A percentile compares a stretch with the other conserved stretches of the same genome.
phyloP scores from a whole-genome alignment of 2,113 vertebrate genomes.

The Lasiurus cinereus region DNA sequence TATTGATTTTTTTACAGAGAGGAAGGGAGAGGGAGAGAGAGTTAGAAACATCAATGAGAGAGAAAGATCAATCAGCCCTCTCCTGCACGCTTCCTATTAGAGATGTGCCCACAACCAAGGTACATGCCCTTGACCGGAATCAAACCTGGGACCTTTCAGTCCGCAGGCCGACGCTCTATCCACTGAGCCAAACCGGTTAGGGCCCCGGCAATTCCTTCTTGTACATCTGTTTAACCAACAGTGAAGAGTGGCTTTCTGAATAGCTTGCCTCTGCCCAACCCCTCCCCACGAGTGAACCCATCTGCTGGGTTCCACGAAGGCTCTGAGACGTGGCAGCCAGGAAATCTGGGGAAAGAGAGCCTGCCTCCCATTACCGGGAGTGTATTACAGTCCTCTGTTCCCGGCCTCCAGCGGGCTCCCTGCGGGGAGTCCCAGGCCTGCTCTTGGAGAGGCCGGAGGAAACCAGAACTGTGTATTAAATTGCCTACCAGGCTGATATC shows the following conservation, averaged over 20 bases:
- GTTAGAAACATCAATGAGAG: too few species aligned
- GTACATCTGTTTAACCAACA: not conserved
- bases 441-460: slow-evolving; percentile 10
- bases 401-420: not conserved
- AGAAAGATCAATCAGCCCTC: too few species aligned
- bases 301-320: not conserved
- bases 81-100: too few species aligned
- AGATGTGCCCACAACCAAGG: too few species aligned
- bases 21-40: too few species aligned
- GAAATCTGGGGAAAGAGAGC: not conserved
- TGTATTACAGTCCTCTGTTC: not conserved
- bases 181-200: too few species aligned
- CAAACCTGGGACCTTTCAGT: too few species aligned
- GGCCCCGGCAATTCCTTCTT: not conserved
- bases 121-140: too few species aligned
- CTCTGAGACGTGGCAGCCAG: not conserved
- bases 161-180: too few species aligned
- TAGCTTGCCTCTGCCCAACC: not conserved
- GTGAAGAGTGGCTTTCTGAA: not conserved
- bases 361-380: not conserved
- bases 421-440: not conserved
- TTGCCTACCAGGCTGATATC: not conserved
- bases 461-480: slow-evolving; percentile 28
- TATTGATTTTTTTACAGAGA: too few species aligned
- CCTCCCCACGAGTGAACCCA: not conserved